A percentile compares a stretch with the other conserved stretches of the same genome.
phyloP scores from a whole-genome alignment of 2,888 invertebrate species.

The Cremastobaeus sp. region DNA sequence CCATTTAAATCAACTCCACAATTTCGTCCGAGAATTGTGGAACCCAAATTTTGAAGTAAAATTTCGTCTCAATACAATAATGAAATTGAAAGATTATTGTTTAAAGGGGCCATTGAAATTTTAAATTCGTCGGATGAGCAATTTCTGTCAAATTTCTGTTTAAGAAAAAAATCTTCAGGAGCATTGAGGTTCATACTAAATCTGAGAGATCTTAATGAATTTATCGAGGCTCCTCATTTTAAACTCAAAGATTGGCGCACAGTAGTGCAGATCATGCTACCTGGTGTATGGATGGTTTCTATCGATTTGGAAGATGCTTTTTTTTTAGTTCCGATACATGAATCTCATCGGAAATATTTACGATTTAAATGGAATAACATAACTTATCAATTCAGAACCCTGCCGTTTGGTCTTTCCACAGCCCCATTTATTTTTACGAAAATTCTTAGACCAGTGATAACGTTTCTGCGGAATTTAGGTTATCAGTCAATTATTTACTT shows the following conservation, averaged over 20 bases:
- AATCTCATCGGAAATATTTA: conserved; percentile 13
- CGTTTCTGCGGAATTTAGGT: neutral
- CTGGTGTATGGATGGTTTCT: conserved; percentile 7
- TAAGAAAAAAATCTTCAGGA: conserved; percentile 36
- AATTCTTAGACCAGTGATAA: conserved; percentile 19
- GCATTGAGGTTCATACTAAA: conserved; percentile 40
- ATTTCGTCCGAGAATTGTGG: neutral
- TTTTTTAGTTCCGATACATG: neutral
- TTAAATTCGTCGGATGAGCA: conserved; percentile 12
- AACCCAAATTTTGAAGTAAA: too few relatives aligned
- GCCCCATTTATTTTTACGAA: conserved; percentile 21
- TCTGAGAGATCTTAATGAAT: conserved; percentile 24
- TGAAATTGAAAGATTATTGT: neutral
- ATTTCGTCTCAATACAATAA: neutral
- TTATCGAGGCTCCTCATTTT: conserved; percentile 16
- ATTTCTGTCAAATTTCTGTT: conserved; percentile 35
- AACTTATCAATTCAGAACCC: conserved; percentile 12
- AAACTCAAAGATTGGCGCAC: conserved; percentile 35
- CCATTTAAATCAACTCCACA: too few relatives aligned
- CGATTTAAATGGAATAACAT: conserved; percentile 25
- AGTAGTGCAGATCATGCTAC: conserved; percentile 27
- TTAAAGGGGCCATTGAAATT: neutral
- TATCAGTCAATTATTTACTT: conserved; percentile 17
- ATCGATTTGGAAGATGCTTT: conserved; percentile 14
- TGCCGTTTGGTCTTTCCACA: conserved; percentile 10